These are phyloP conservation scores for Craniophora ligustri DNA, from an alignment of 2,888 invertebrate genomes.

Conservation along the genomic window DNA sequence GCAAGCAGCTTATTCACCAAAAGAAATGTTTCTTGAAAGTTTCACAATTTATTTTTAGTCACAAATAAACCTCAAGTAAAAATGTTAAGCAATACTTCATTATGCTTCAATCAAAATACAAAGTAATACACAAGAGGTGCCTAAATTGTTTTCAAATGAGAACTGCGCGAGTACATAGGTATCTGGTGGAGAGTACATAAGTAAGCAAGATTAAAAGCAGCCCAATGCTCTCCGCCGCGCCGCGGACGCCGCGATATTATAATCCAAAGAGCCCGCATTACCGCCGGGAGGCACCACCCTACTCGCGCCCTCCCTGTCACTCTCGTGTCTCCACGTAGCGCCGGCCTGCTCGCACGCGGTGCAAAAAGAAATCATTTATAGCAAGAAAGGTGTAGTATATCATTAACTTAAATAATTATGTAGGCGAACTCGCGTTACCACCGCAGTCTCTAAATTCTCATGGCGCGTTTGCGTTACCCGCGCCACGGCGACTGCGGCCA, in stretches of 20 bases:
- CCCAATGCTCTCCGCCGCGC: conserved; percentile 68
- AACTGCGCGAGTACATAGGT: conserved; percentile 48
- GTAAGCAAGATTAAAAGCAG: conserved; percentile 78
- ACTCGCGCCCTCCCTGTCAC: conserved; percentile 52
- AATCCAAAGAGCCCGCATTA: conserved; percentile 58
- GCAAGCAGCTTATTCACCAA: too few relatives aligned
- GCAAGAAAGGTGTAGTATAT: conserved; percentile 82
- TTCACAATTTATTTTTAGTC: neutral
- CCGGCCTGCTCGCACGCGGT: conserved; percentile 60
- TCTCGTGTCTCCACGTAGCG: conserved; percentile 6
- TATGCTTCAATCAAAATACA: conserved; percentile 13
- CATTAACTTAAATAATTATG: conserved; percentile 87
- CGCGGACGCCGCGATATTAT: conserved; percentile 68
- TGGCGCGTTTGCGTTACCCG: conserved; percentile 56
- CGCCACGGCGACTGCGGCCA: conserved; percentile 3
- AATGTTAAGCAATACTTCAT: neutral
- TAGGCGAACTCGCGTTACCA: conserved; percentile 63
- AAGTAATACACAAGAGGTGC: conserved; percentile 30
- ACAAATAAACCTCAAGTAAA: neutral
- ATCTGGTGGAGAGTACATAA: conserved; percentile 64
- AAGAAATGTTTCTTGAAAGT: too few relatives aligned
- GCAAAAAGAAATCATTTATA: conserved; percentile 81
- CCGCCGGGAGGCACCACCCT: conserved; percentile 70
- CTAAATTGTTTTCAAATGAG: conserved; percentile 42
- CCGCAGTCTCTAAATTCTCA: conserved; percentile 43